Percentiles rank a stretch among this genome's conserved stretches.
phyloP scores from a whole-genome alignment of 2,797 vertebrate species.

The Sarcophilus harrisii region DNA sequence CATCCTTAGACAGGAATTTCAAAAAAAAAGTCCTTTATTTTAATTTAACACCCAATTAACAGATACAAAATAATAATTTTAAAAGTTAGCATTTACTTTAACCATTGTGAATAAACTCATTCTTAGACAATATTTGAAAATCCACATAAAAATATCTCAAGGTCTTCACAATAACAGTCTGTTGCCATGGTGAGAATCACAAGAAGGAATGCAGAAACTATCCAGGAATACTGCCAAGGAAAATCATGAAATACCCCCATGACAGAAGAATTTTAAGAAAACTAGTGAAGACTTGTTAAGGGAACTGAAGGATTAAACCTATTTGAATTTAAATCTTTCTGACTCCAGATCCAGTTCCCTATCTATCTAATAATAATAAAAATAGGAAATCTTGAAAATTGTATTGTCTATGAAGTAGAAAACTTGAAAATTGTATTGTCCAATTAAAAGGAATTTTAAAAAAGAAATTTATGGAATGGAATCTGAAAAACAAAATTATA shows the following conservation, averaged over 20 bases:
- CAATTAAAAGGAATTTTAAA: not conserved
- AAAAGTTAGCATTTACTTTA: not conserved
- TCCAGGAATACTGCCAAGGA: not conserved
- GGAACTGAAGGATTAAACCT: not conserved
- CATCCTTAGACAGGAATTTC: not conserved
- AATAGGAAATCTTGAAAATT: too few species aligned
- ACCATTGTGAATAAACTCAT: not conserved
- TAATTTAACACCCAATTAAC: not conserved
- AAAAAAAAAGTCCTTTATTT: not conserved
- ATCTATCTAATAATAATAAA: too few species aligned
- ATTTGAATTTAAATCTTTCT: too few species aligned
- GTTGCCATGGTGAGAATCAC: not conserved
- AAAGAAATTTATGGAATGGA: not conserved
- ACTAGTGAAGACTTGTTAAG: not conserved
- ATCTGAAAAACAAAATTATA: not conserved
- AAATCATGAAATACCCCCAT: not conserved
- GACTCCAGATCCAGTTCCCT: too few species aligned
- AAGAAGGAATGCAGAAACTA: not conserved
- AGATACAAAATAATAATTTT: not conserved
- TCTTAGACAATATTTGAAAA: not conserved
- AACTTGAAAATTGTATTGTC: not conserved
- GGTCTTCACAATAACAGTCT: not conserved
- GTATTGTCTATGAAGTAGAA: not conserved
- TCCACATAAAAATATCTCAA: not conserved
- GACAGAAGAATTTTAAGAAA: not conserved